Percentiles rank a stretch among this genome's conserved stretches.
Conservation (phyloP, 2,888 invertebrate genomes). For the Amiota minor region DNA sequence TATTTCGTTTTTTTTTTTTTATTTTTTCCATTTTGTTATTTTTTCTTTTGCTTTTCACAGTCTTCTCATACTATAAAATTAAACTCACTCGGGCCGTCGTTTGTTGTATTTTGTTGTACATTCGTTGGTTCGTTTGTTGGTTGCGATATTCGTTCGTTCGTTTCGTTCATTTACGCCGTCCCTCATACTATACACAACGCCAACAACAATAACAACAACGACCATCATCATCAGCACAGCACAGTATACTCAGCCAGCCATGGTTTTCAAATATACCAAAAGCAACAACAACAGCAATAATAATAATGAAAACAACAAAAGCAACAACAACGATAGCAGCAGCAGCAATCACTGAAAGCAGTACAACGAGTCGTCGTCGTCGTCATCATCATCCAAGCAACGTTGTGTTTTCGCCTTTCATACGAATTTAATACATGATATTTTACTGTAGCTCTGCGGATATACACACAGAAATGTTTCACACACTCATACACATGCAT, state of each 20-base stretch:
- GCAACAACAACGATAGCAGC: constrained; percentile 34
- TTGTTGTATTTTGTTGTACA: constrained; percentile 24
- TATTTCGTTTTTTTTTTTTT: constrained; percentile 20
- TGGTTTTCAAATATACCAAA: constrained; percentile 20
- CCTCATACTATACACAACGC: background rate
- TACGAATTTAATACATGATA: constrained; percentile 53
- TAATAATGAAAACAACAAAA: background rate
- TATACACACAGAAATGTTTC: constrained; percentile 24
- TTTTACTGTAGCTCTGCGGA: constrained; percentile 51
- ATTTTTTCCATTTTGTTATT: constrained; percentile 11
- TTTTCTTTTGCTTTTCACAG: constrained; percentile 35
- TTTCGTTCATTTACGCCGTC: background rate
- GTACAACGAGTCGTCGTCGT: constrained; percentile 28
- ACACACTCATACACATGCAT: constrained; percentile 29
- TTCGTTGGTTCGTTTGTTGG: background rate
- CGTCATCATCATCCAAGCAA: background rate
- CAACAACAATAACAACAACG: background rate
- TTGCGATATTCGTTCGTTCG: constrained; percentile 14
- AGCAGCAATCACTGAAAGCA: constrained; percentile 11
- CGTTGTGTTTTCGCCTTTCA: constrained; percentile 32
- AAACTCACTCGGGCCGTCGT: constrained; percentile 48
- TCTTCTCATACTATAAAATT: constrained; percentile 60
- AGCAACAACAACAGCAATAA: constrained; percentile 5
- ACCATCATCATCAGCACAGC: background rate
- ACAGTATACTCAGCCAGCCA: background rate